A percentile compares a stretch with the other conserved stretches of the same genome.
These are phyloP conservation scores for Epizoanthus scotinus DNA, from an alignment of 92 coral and sea anemone species.

Conservation along the genomic window DNA sequence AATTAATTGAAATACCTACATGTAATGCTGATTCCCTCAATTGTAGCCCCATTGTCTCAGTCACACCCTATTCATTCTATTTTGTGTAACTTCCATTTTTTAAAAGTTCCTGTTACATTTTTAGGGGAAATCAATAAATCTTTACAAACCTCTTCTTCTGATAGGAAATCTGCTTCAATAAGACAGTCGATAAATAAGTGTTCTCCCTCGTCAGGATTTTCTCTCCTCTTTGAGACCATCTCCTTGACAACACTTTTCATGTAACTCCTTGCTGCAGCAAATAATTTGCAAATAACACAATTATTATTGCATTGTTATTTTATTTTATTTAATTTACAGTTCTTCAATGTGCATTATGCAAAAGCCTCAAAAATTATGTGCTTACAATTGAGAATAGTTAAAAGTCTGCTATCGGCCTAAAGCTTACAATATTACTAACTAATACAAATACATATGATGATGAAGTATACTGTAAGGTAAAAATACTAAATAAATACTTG, in stretches of 20 bases:
- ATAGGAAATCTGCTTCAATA: constrained; percentile 1
- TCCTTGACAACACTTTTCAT: constrained; percentile 7
- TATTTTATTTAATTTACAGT: too few species aligned
- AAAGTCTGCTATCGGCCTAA: too few species aligned
- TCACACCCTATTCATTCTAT: background rate
- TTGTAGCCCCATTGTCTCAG: background rate
- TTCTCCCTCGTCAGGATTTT: constrained; percentile 15
- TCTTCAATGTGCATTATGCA: too few species aligned
- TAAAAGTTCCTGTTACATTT: background rate
- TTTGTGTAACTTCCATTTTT: background rate
- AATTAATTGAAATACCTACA: too few species aligned
- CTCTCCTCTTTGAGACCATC: constrained; percentile 22
- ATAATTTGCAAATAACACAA: background rate
- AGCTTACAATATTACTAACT: too few species aligned
- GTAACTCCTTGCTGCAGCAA: constrained; percentile 5
- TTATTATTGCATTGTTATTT: background rate
- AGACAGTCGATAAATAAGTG: background rate
- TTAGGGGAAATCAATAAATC: background rate
- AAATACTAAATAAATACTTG: too few species aligned
- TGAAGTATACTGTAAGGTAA: too few species aligned
- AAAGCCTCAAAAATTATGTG: too few species aligned
- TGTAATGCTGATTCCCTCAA: too few species aligned
- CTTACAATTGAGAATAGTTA: too few species aligned
- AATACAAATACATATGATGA: too few species aligned
- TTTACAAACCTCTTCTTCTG: constrained; percentile 18